Conservation (phyloP, 2,888 invertebrate genomes). For the Drosophila nr. medialis region DNA sequence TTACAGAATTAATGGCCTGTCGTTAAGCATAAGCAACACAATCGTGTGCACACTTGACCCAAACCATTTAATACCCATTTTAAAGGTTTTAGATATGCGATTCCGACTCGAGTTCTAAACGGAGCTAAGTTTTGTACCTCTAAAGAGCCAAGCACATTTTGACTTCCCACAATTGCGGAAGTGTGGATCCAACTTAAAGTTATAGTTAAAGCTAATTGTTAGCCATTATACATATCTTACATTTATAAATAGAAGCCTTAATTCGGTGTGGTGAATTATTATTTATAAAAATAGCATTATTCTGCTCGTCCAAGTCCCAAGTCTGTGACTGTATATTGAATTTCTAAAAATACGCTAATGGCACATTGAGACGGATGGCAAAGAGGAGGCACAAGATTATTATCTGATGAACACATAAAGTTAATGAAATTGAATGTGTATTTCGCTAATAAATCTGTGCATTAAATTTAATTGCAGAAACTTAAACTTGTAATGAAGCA, state of each 20-base stretch:
- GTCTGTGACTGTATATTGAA: slow-evolving; percentile 33
- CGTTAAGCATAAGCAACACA: slow-evolving; percentile 50
- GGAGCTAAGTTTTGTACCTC: slow-evolving; percentile 12
- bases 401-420: slow-evolving; percentile 26
- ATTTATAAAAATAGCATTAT: slow-evolving; percentile 51
- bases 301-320: slow-evolving; percentile 6
- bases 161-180: slow-evolving; percentile 62
- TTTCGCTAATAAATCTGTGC: slow-evolving; percentile 52
- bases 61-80: slow-evolving; percentile 40
- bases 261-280: slow-evolving; percentile 54
- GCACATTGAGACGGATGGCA: slow-evolving; percentile 9
- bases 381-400: slow-evolving; percentile 14
- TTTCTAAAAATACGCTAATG: slow-evolving; percentile 51
- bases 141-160: neutral
- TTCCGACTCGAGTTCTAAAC: slow-evolving; percentile 33
- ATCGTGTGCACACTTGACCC: slow-evolving; percentile 69
- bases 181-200: slow-evolving; percentile 25
- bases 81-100: slow-evolving; percentile 37
- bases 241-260: slow-evolving; percentile 67
- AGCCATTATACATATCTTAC: slow-evolving; percentile 59
- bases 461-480: slow-evolving; percentile 48
- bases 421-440: slow-evolving; percentile 51
- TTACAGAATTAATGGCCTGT: slow-evolving; percentile 65
- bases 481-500: slow-evolving; percentile 28
- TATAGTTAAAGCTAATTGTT: slow-evolving; percentile 57